phyloP scores from a whole-genome alignment of 2,797 vertebrate genomes.

The Coccyzus lansbergi region DNA sequence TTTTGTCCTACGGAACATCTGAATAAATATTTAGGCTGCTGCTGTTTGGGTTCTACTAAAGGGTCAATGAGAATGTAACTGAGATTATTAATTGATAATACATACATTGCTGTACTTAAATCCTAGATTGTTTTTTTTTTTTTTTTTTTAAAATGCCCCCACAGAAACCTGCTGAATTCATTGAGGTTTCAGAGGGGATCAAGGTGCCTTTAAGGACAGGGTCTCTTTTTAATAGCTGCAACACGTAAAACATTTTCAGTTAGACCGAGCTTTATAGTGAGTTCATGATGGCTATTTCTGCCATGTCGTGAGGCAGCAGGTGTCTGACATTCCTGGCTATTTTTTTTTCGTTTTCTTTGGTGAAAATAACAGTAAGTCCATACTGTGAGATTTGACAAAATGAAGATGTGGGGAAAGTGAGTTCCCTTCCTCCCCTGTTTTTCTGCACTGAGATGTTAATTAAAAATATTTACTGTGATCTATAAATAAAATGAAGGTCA shows the following conservation, averaged over 20 bases:
- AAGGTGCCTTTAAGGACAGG: slow-evolving; percentile 26
- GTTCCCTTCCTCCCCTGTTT: neutral
- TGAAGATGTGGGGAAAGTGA: neutral
- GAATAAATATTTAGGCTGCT: slow-evolving; percentile 19
- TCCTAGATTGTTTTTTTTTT: slow-evolving; percentile 8
- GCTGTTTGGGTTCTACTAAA: neutral
- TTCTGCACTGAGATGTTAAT: neutral
- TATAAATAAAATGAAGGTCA: neutral
- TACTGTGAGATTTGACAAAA: neutral
- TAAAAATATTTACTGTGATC: neutral
- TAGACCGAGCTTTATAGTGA: neutral
- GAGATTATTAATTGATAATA: slow-evolving; percentile 35
- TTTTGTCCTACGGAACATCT: neutral
- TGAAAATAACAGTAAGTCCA: neutral
- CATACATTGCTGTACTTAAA: slow-evolving; percentile 1
- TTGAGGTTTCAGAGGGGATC: neutral
- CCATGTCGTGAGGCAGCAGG: neutral
- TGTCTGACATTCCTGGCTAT: neutral
- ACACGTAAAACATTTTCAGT: neutral
- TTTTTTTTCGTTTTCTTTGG: neutral
- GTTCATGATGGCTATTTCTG: neutral
- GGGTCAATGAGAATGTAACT: neutral
- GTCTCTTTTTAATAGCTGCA: neutral
- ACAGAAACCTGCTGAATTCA: neutral
- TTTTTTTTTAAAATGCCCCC: neutral